These are phyloP conservation scores for Heloderma charlesbogerti DNA, from an alignment of 2,113 vertebrate species.

Conservation along the genomic window DNA sequence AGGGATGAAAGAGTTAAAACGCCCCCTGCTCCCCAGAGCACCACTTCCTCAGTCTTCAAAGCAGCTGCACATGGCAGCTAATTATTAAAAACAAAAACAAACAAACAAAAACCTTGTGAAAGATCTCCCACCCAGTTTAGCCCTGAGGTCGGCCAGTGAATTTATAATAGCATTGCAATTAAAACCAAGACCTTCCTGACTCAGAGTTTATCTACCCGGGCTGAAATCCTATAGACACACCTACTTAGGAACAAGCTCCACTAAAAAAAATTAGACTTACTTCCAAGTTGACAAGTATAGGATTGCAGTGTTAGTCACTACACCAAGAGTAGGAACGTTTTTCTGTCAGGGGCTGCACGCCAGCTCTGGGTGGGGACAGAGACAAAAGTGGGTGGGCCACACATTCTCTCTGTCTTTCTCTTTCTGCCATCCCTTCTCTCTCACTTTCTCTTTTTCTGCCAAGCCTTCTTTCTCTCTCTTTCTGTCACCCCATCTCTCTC, in stretches of 20 bases:
- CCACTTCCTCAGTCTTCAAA: neutral
- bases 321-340: neutral
- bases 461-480: no score
- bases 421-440: no score
- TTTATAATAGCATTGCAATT: neutral
- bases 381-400: no score
- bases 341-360: no score
- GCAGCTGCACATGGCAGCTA: neutral
- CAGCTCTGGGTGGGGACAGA: no score
- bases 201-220: neutral
- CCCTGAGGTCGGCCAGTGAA: no score
- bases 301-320: neutral
- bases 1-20: neutral
- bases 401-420: no score
- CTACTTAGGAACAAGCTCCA: neutral
- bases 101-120: neutral
- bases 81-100: neutral
- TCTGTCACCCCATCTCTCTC: no score
- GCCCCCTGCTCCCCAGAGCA: neutral
- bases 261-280: neutral
- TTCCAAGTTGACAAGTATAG: neutral
- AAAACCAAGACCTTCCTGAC: neutral
- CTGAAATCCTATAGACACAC: neutral
- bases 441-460: no score
- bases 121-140: neutral